Evolutionary conservation across 53 echinoderm and acorn worm genomes (phyloP).

Genomic region (Echinometra lucunter): DNA sequence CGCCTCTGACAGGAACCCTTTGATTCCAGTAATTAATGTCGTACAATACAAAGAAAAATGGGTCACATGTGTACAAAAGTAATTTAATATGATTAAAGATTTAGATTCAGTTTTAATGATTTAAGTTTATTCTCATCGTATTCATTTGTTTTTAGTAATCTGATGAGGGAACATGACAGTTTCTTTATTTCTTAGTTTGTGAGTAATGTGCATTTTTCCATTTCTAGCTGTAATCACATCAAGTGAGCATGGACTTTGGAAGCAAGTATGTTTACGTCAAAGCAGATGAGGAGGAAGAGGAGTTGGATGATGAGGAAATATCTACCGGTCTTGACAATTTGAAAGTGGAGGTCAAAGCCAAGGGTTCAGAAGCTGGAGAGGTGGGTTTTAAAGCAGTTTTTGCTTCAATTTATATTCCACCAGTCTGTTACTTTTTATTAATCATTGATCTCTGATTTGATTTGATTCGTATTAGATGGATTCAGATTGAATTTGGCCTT

Average conservation of each 20-base stretch:
- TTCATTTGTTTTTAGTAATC: too few species aligned
- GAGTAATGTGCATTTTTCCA: neutral
- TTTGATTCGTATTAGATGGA: neutral
- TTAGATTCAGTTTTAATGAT: too few species aligned
- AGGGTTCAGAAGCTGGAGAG: slow-evolving; percentile 41
- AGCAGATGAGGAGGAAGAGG: slow-evolving; percentile 58
- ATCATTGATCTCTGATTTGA: neutral
- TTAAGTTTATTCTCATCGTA: too few species aligned
- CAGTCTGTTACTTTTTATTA: neutral
- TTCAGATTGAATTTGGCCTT: too few species aligned
- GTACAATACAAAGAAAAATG: too few species aligned
- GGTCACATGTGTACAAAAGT: too few species aligned
- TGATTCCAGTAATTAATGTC: too few species aligned
- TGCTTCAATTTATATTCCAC: neutral
- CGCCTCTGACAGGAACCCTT: too few species aligned
- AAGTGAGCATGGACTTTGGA: slow-evolving; percentile 84
- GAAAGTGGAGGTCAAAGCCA: neutral
- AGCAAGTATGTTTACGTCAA: slow-evolving; percentile 83
- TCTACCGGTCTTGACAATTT: slow-evolving; percentile 32
- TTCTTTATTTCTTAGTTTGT: too few species aligned
- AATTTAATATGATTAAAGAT: too few species aligned
- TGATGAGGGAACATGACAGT: too few species aligned
- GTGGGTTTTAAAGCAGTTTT: neutral
- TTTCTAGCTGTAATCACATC: neutral
- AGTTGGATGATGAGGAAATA: slow-evolving; percentile 67